phyloP scores from a whole-genome alignment of 1,140 invertebrate species.

The Chelonus insularis region DNA sequence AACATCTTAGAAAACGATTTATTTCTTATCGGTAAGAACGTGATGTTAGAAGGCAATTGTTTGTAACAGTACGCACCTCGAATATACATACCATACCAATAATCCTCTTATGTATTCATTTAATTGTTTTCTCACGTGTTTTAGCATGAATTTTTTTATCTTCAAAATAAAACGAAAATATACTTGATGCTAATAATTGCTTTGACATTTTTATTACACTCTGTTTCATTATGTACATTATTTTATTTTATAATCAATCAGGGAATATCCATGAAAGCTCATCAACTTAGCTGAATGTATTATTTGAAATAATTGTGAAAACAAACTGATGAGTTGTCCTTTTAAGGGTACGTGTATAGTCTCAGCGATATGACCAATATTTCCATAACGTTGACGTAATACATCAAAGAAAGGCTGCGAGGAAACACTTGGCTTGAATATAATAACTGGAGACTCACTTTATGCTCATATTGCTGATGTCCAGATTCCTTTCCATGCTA shows the following conservation, averaged over 20 bases:
- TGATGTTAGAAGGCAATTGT: not conserved
- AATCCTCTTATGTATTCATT: too few species aligned
- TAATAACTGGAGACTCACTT: not conserved
- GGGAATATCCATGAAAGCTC: too few species aligned
- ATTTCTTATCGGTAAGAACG: not conserved
- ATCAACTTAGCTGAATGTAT: too few species aligned
- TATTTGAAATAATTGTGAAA: not conserved
- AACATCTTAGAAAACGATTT: not conserved
- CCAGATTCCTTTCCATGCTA: not conserved
- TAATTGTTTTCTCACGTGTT: too few species aligned
- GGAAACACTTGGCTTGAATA: not conserved
- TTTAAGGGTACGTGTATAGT: slow-evolving; percentile 16
- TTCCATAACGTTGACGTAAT: slow-evolving; percentile 19
- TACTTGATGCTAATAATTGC: too few species aligned
- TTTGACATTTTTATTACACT: too few species aligned
- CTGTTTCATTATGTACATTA: too few species aligned
- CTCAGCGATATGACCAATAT: slow-evolving; percentile 6
- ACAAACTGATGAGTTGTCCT: not conserved
- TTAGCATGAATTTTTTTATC: too few species aligned
- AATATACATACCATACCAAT: too few species aligned
- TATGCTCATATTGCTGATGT: not conserved
- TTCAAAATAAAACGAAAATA: too few species aligned
- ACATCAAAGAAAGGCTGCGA: not conserved
- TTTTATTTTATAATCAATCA: too few species aligned
- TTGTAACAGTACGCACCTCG: too few species aligned